These are phyloP conservation scores for Tautogolabrus adspersus DNA, from an alignment of 2,113 vertebrate species.

Conservation along the genomic window DNA sequence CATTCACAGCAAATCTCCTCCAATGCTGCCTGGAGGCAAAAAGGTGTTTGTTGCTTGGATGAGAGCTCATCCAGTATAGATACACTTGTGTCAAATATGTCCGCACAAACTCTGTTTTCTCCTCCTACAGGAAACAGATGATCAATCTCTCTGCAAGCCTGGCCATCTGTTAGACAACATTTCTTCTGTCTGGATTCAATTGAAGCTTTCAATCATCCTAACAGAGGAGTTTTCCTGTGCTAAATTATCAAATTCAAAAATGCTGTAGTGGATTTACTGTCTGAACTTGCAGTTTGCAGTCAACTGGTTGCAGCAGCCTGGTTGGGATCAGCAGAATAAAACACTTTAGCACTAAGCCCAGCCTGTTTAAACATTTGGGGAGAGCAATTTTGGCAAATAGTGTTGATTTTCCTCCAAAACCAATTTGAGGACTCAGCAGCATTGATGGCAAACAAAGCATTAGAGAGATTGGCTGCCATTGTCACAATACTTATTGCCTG, in stretches of 20 bases:
- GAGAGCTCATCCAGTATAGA: constrained; percentile 60
- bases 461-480: constrained; percentile 62
- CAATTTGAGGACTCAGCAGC: constrained; percentile 58
- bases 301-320: constrained; percentile 15
- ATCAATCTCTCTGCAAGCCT: constrained; percentile 54
- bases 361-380: constrained; percentile 61
- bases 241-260: constrained; percentile 41
- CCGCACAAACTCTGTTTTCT: constrained; percentile 65
- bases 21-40: constrained; percentile 7
- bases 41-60: constrained; percentile 45
- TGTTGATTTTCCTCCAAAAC: constrained; percentile 66
- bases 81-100: constrained; percentile 63
- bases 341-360: constrained; percentile 23
- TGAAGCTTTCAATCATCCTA: constrained; percentile 56
- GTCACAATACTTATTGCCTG: constrained; percentile 61
- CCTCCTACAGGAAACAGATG: constrained; percentile 57
- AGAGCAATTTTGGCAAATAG: constrained; percentile 62
- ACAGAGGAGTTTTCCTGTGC: constrained; percentile 33
- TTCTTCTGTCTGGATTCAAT: constrained; percentile 63
- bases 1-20: constrained; percentile 27
- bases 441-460: constrained; percentile 69
- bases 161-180: constrained; percentile 64
- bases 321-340: constrained; percentile 26
- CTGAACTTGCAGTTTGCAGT: constrained; percentile 10
- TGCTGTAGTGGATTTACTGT: constrained; percentile 11